phyloP scores from a whole-genome alignment of 2,888 invertebrate genomes.

The Aphidius colemani region DNA sequence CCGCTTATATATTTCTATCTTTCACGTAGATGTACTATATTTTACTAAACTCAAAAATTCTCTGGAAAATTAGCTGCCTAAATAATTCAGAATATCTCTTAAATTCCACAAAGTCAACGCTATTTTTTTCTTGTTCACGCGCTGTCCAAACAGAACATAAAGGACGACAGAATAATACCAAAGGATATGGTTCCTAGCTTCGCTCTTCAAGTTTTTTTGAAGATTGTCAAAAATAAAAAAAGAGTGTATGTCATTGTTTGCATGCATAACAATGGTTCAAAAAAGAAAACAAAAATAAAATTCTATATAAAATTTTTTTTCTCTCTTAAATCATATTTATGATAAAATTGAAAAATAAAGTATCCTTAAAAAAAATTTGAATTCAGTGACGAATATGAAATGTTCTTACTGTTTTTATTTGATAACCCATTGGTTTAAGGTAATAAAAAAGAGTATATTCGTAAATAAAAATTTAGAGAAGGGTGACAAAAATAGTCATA shows the following conservation, averaged over 20 bases:
- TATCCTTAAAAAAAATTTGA: too few species aligned
- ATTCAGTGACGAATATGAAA: too few species aligned
- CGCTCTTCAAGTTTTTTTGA: neutral
- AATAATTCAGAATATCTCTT: constrained; percentile 47
- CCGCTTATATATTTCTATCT: constrained; percentile 3
- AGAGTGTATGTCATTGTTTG: too few species aligned
- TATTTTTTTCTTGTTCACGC: constrained; percentile 25
- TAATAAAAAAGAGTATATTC: constrained; percentile 35
- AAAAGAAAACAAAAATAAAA: neutral
- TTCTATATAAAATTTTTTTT: neutral
- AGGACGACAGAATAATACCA: constrained; percentile 18
- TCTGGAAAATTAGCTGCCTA: constrained; percentile 56
- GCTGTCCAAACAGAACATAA: constrained; percentile 31
- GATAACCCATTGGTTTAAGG: neutral
- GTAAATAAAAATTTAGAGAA: constrained; percentile 50
- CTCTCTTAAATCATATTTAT: neutral
- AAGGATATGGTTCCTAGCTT: constrained; percentile 17
- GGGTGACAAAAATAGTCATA: constrained; percentile 55
- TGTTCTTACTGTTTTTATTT: too few species aligned
- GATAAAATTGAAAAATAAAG: too few species aligned
- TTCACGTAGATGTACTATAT: constrained; percentile 7
- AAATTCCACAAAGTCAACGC: too few species aligned
- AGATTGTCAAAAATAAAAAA: too few species aligned
- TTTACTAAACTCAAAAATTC: constrained; percentile 45
- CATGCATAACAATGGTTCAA: neutral